Evolutionary conservation across 1,140 invertebrate genomes (phyloP).

Genomic region (Dreissena rostriformis): DNA sequence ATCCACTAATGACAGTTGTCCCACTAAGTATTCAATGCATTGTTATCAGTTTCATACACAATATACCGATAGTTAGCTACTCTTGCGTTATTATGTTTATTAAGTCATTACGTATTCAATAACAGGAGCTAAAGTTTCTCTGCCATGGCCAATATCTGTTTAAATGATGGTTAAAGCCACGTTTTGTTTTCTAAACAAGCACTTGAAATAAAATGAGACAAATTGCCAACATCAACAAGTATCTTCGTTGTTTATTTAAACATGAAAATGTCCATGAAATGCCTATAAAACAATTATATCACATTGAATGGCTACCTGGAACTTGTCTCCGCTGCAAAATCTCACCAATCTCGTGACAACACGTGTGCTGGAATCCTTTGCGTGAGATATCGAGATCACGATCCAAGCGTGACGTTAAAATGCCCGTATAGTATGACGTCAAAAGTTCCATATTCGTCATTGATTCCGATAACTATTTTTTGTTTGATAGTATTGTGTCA

Average conservation of each 20-base stretch:
- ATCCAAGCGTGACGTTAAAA: neutral
- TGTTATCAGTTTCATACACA: too few species aligned
- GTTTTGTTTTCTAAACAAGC: neutral
- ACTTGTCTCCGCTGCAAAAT: constrained; percentile 14
- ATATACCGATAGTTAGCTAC: too few species aligned
- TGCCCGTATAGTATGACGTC: neutral
- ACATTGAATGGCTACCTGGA: neutral
- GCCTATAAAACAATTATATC: too few species aligned
- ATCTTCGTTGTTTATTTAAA: neutral
- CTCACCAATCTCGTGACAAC: constrained; percentile 12
- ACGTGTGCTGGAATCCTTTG: neutral
- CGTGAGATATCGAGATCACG: neutral
- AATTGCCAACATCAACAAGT: neutral
- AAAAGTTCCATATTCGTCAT: neutral
- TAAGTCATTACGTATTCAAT: neutral
- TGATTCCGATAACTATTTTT: constrained; percentile 9
- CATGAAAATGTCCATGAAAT: too few species aligned
- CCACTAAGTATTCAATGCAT: too few species aligned
- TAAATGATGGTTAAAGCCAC: neutral
- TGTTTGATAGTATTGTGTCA: constrained; percentile 2
- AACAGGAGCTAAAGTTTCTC: neutral
- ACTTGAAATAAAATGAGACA: neutral
- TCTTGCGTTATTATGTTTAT: too few species aligned
- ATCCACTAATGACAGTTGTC: too few species aligned
- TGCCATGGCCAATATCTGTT: neutral